phyloP scores from a whole-genome alignment of 2,888 invertebrate species.

The Agrochola lychnidis region DNA sequence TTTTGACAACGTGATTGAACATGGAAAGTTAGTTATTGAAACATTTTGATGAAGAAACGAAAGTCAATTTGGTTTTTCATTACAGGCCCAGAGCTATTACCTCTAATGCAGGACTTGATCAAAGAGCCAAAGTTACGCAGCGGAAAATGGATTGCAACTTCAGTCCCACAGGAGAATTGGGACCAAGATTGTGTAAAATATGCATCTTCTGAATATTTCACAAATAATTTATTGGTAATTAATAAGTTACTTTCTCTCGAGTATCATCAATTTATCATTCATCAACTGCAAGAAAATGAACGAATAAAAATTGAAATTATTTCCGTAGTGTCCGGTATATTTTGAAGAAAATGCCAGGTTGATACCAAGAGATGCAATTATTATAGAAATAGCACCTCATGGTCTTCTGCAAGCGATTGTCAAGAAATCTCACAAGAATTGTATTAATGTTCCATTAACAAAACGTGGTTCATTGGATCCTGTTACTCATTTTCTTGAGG shows the following conservation, averaged over 20 bases:
- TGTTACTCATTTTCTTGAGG: neutral
- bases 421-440: neutral
- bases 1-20: too few species aligned
- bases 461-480: neutral
- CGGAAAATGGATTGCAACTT: neutral
- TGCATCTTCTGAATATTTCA: slow-evolving; percentile 8
- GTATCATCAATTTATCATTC: neutral
- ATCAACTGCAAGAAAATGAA: neutral
- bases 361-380: neutral
- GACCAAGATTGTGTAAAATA: neutral
- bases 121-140: neutral
- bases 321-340: neutral
- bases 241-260: neutral
- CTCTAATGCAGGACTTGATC: neutral
- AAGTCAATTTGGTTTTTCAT: neutral
- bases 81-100: neutral
- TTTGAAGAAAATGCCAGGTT: neutral
- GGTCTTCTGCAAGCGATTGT: slow-evolving; percentile 32
- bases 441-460: neutral
- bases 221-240: neutral
- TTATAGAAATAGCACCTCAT: slow-evolving; percentile 36
- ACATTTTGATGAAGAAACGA: neutral
- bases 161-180: neutral
- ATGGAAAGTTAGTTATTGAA: too few species aligned
- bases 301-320: too few species aligned